Base-by-base conservation (phyloP, 2,113 vertebrate species). In the Pedionomus torquatus region DNA sequence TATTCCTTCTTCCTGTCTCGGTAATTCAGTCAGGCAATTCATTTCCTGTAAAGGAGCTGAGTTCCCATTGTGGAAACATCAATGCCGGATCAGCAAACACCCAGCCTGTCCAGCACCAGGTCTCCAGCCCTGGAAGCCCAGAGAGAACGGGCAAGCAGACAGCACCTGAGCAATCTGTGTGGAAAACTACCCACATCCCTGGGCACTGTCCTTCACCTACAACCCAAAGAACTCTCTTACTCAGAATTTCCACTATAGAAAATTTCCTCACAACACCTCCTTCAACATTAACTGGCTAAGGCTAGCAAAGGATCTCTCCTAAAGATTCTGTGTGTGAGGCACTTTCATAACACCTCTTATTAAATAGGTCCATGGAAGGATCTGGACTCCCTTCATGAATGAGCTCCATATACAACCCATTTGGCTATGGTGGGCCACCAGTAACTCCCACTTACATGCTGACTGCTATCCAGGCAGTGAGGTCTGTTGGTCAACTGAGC, bases 371-470 rank as follows among this genome's bases (percentile, higher is more conserved):
- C 31, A 7, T 1, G 17, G 43, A 93, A n/a, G 57, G 17, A 26
- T 33, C 11, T 25, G 60, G 33, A 23, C 2, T 44, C 10, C 5
- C 13, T 28, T 30, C 23, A 69, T 13, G 35, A 58, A 83, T 4
- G 30, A 83, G 58, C 35, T 70, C 54, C 35, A n/a, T 2, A 17
- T 4, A 3, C 54, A 85, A 68, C n/a, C 55, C 37, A 49, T 24
- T 21, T 43, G 24, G 24, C 52, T 13, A 9, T 4, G 13, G 11
- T 43, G 52, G 7, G 16, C 44, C 46, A 51, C 44, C 39, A 70
- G 51, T 17, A 28, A 23, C 10, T 54, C 57, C 71, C 58, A 96
- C 99, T 99, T 97, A 99, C 99, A 93, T 99, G 99, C 49, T 98
- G 98, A 49, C 97, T 98, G 91, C 98, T 98, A 90, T 99, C 99